These are phyloP conservation scores for Mastigias papua DNA, from an alignment of 30 jellyfish, hydroid and myxozoan genomes.

Conservation along the genomic window DNA sequence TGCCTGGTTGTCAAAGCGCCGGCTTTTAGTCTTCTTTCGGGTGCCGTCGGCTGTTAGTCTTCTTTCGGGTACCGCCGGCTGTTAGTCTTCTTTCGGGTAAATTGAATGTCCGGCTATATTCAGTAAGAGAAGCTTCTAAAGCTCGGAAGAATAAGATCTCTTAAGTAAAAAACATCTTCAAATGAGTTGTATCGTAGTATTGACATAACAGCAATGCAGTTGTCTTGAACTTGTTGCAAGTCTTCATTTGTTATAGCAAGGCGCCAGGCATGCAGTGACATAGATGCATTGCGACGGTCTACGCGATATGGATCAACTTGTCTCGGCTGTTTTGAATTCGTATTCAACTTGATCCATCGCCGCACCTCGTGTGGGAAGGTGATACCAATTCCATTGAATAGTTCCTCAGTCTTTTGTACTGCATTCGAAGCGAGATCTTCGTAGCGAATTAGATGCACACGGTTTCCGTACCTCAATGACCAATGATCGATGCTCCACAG, in stretches of 20 bases:
- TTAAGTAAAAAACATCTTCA: constrained; percentile 50
- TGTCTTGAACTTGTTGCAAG: constrained; percentile 60
- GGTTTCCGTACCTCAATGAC: constrained; percentile 50
- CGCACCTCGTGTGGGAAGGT: constrained; percentile 64
- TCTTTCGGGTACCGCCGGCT: too few species aligned
- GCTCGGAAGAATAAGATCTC: constrained; percentile 57
- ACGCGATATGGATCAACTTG: constrained; percentile 81
- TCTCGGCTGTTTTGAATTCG: constrained; percentile 65
- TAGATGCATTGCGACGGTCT: constrained; percentile 76
- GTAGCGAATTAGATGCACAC: constrained; percentile 76
- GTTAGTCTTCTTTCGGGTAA: background rate
- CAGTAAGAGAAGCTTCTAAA: constrained; percentile 57
- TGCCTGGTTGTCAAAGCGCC: too few species aligned
- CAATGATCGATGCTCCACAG: constrained; percentile 66
- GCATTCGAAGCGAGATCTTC: constrained; percentile 92
- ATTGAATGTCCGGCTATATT: background rate
- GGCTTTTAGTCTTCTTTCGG: too few species aligned
- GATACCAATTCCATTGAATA: constrained; percentile 58
- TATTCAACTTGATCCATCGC: constrained; percentile 83
- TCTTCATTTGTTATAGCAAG: constrained; percentile 56
- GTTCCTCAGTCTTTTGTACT: constrained; percentile 46
- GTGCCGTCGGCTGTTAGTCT: too few species aligned
- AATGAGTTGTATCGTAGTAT: constrained; percentile 71
- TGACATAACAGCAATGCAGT: constrained; percentile 78
- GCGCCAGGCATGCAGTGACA: constrained; percentile 89